A percentile compares a stretch with the other conserved stretches of the same genome.
These are phyloP conservation scores for Sardina pilchardus DNA, from an alignment of 2,113 vertebrate species.

Conservation along the genomic window DNA sequence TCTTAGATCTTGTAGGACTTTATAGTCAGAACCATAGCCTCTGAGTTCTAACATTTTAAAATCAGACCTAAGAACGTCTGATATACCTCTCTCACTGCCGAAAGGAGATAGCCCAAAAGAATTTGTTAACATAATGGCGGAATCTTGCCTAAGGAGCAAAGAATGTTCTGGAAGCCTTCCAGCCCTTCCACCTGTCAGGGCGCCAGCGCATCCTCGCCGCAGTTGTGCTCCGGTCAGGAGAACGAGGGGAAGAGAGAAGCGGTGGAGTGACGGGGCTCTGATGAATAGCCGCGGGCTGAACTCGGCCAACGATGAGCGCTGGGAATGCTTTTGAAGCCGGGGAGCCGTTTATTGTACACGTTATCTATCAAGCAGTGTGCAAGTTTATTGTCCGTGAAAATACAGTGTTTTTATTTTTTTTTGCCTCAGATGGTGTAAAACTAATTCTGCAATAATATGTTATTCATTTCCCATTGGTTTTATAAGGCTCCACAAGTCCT, in stretches of 20 bases:
- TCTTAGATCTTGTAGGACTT: background rate
- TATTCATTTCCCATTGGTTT: background rate
- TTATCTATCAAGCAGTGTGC: background rate
- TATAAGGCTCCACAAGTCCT: background rate
- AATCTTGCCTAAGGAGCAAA: constrained; percentile 6
- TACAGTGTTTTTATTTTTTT: background rate
- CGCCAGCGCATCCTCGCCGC: background rate
- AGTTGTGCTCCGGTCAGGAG: background rate
- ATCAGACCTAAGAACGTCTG: background rate
- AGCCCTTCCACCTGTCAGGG: background rate
- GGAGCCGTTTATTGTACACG: background rate
- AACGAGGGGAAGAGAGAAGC: background rate
- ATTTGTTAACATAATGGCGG: background rate
- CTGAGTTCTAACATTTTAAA: background rate
- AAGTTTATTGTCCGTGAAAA: background rate
- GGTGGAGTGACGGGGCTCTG: background rate
- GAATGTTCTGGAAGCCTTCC: background rate
- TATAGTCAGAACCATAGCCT: background rate
- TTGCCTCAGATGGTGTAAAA: background rate
- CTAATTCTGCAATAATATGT: background rate
- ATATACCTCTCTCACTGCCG: background rate
- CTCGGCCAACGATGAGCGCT: background rate
- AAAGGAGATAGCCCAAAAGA: background rate
- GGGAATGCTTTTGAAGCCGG: background rate
- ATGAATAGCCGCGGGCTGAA: background rate